Evolutionary conservation across 1,140 invertebrate genomes (phyloP), one percentile per base, ranked within the genome.

Genomic region (Calephelis virginiensis): DNA sequence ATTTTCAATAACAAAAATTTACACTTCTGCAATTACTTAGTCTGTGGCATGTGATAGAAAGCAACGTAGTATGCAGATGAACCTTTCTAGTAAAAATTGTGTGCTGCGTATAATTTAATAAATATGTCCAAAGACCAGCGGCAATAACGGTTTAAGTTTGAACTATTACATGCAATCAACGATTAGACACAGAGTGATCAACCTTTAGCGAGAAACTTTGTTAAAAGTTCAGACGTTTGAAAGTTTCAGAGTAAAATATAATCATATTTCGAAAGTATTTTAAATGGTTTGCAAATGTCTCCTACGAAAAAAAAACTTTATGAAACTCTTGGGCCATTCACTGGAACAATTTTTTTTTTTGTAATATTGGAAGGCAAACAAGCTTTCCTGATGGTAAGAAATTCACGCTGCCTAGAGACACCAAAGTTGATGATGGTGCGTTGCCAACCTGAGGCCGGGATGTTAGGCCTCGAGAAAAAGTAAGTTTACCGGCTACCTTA

Each of bases 81-180:
- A 77, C 71, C 71, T 70, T 74, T 82, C 75, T 75, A 67, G 77
- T 72, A 76, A 82, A 82, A 78, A 80, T 74, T 77, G 82, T 86
- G 80, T 85, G 76, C 66, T 70, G 76, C 82, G 81, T 89, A 77
- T 83, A 89, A 89, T 89, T 83, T 70, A 87, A 86, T 89, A 90
- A 89, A 85, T 72, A 75, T 77, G 74, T 82, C 78, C 75, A 82
- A 86, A 90, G 78, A 89, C 85, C 83, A 74, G 85, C 87, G 83
- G 85, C 87, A 86, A 79, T 83, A 81, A 82, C 77, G 77, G 77
- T 76, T 75, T 71, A 67, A 68, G 74, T n/a, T 74, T 73, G 69
- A 75, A 75, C 81, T 68, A 88, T 88, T 86, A 86, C 75, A 70
- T 80, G 74, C 78, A 86, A 90, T 89, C 81, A 83, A 70, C 75